Evolutionary conservation across 2,113 vertebrate genomes (phyloP).

Genomic region (Bubo blakistoni): DNA sequence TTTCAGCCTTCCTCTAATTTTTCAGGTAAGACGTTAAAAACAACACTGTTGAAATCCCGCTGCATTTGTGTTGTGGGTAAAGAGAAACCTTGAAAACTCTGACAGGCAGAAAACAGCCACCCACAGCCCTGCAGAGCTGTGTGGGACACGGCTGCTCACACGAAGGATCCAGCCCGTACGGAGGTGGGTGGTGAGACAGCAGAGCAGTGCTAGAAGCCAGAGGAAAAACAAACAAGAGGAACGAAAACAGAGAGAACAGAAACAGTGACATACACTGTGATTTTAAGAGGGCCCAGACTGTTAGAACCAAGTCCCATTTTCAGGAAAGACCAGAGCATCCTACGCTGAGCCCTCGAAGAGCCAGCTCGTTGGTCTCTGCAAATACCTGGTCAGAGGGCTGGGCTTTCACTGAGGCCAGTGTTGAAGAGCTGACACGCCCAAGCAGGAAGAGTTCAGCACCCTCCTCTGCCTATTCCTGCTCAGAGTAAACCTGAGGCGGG

Average conservation of each 20-base stretch:
- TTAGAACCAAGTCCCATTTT: background rate
- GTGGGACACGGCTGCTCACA: background rate
- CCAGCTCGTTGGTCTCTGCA: fast-evolving
- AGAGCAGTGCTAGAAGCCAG: background rate
- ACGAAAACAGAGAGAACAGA: background rate
- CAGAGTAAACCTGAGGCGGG: background rate
- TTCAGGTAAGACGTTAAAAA: slow-evolving; percentile 54
- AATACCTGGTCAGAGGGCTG: fast-evolving
- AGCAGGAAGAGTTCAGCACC: background rate
- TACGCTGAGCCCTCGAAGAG: fast-evolving
- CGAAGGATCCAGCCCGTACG: background rate
- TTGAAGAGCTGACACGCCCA: fast-evolving
- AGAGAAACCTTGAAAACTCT: background rate
- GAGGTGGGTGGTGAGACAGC: background rate
- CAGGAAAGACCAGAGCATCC: background rate
- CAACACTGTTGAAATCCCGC: background rate
- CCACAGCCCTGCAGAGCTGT: background rate
- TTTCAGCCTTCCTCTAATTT: slow-evolving; percentile 30
- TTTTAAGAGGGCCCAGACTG: background rate
- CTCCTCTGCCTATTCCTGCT: background rate
- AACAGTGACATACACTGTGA: fast-evolving
- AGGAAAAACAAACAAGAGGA: background rate
- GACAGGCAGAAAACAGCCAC: background rate
- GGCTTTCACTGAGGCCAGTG: too few species aligned
- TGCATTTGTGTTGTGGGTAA: background rate